Conservation (phyloP, 2,113 vertebrate genomes). For the Procavia capensis region DNA sequence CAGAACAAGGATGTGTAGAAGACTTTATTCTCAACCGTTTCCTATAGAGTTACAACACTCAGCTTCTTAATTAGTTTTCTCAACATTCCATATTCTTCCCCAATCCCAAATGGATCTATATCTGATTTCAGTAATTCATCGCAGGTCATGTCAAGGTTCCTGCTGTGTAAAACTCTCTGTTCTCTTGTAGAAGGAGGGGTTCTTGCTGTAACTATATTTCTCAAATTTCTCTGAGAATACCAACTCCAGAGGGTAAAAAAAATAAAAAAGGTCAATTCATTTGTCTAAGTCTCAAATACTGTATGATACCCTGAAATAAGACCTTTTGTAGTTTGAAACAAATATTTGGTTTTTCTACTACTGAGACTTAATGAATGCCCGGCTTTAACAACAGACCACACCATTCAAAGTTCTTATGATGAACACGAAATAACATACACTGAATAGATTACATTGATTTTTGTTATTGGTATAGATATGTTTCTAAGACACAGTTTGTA, state of each 20-base stretch:
- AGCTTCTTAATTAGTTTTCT: conserved; percentile 60
- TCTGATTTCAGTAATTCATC: conserved; percentile 22
- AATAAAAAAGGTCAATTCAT: not conserved
- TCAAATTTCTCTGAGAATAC: conserved; percentile 69
- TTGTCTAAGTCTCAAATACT: conserved; percentile 51
- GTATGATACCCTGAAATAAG: conserved; percentile 57
- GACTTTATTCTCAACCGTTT: conserved; percentile 29
- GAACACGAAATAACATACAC: not conserved
- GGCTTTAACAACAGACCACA: conserved; percentile 40
- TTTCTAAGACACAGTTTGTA: not conserved
- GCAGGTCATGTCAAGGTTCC: conserved; percentile 54
- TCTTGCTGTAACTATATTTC: conserved; percentile 58
- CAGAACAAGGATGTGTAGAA: not conserved
- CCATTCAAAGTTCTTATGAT: conserved; percentile 65
- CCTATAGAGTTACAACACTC: conserved; percentile 29
- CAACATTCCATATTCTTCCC: conserved; percentile 6
- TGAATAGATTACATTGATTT: not conserved
- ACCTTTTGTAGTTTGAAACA: conserved; percentile 50
- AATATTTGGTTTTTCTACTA: conserved; percentile 32
- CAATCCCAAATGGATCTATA: conserved; percentile 47
- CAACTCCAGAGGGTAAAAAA: conserved; percentile 34
- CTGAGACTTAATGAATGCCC: conserved; percentile 60
- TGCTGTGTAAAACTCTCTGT: conserved; percentile 57
- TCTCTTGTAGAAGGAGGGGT: conserved; percentile 27
- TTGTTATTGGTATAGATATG: not conserved